Percentiles rank a stretch among this genome's conserved stretches.
Conservation (phyloP, 2,797 vertebrate genomes). For the Chelidonichthys spinosus region DNA sequence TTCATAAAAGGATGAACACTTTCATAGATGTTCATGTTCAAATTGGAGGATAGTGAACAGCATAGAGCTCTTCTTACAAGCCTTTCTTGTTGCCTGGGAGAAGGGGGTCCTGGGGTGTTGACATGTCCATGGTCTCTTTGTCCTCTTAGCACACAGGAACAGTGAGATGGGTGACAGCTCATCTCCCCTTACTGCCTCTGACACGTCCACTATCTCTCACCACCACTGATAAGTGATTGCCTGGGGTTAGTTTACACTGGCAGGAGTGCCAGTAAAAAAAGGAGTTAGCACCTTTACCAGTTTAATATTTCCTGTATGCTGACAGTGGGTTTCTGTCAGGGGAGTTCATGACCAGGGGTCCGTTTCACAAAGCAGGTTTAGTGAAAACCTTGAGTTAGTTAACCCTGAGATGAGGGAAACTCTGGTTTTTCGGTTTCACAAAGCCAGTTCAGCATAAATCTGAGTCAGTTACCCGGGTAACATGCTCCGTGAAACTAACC, state of each 20-base stretch:
- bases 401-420: too few relatives aligned
- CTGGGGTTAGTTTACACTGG: conserved; percentile 78
- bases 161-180: conserved; percentile 62
- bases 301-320: conserved; percentile 73
- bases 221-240: conserved; percentile 83
- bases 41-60: background rate
- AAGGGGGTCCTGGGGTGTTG: conserved; percentile 39
- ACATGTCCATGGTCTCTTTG: conserved; percentile 52
- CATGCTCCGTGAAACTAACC: too few relatives aligned
- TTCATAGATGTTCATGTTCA: background rate
- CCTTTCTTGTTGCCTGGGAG: conserved; percentile 2
- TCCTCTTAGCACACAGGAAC: conserved; percentile 58
- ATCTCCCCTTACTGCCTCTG: conserved; percentile 74
- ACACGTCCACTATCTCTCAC: conserved; percentile 77
- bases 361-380: too few relatives aligned
- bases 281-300: conserved; percentile 81
- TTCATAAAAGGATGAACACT: background rate
- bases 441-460: too few relatives aligned
- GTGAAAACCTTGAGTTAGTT: too few relatives aligned
- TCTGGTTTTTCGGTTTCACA: too few relatives aligned
- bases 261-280: conserved; percentile 66
- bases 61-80: conserved; percentile 21
- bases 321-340: conserved; percentile 17
- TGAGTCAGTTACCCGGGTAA: too few relatives aligned
- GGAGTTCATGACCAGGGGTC: conserved; percentile 4